Conservation (phyloP, 2,797 vertebrate species). For the Decapterus maruadsi region DNA sequence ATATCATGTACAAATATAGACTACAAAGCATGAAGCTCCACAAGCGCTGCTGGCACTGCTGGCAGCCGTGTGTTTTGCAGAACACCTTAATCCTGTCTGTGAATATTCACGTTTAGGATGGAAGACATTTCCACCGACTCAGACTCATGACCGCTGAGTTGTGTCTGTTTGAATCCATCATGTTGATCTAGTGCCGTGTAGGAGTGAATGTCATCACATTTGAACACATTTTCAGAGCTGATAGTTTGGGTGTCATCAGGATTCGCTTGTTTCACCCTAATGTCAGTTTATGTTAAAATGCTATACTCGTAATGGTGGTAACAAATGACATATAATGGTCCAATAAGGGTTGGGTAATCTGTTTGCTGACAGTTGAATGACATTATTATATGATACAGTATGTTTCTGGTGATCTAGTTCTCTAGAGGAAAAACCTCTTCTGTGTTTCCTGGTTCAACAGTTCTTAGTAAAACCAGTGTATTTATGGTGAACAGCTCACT, state of each 20-base stretch:
- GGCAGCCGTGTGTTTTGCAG: not conserved
- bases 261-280: not conserved
- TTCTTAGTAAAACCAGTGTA: too few relatives aligned
- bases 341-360: too few relatives aligned
- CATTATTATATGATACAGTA: too few relatives aligned
- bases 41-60: not conserved
- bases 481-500: not conserved
- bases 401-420: not conserved
- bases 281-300: too few relatives aligned
- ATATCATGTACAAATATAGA: not conserved
- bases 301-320: not conserved
- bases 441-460: not conserved
- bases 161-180: not conserved
- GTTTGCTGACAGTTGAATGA: too few relatives aligned
- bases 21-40: not conserved
- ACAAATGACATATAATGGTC: not conserved
- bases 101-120: not conserved
- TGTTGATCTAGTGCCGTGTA: not conserved
- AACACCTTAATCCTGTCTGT: not conserved
- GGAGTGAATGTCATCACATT: not conserved
- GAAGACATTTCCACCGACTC: not conserved
- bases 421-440: not conserved
- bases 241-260: not conserved
- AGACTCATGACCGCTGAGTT: not conserved
- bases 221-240: not conserved